Evolutionary conservation across 2,797 vertebrate species (phyloP), one percentile per base, ranked within the genome.

Genomic region (Coranthus polyacanthus): DNA sequence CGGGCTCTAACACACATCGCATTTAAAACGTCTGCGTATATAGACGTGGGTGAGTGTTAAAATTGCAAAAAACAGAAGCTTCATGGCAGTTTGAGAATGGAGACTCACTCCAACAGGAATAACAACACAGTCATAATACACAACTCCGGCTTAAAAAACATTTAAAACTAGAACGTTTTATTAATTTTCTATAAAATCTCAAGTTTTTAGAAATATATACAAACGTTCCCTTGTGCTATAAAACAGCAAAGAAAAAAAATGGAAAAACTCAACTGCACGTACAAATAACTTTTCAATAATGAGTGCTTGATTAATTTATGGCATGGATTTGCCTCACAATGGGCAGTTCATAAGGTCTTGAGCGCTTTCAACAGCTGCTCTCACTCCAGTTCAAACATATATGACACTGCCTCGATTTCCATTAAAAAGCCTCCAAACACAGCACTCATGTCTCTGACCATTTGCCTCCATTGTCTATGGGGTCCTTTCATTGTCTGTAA

Each of bases 111-210:
- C 61, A 29, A 16, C 39, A 57, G 17, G 10, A 75, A 81, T 29
- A 72, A 56, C 22, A 58, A 76, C 45, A 71, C 64, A 68, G 29
- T 12, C 17, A 4, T 20, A 56, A 52, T 38, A 82, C 44, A 81
- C 53, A 64, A 72, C 45, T 51, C 26, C 38, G 20, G 45, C 49
- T 78, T 77, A 53, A 69, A 43, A 78, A 75, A 83, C 81, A 89
- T 92, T 90, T 90, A 94, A 96, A 96, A 96, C 95, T 96, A 96
- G 92, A 94, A 93, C 86, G 83, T 93, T 93, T 96, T 95, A 96
- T 97, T 97, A 93, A 95, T 95, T 94, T 92, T 95, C 95, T 96
- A 97, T 97, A 97, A 97, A 97, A 97, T 96, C 92, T 87, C 84
- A 91, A 84, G 82, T 93, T 91, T n/a, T 95, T 93, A 95, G 95